A percentile compares a stretch with the other conserved stretches of the same genome.
phyloP scores from a whole-genome alignment of 30 jellyfish, hydroid and myxozoan species.

The Hydractinia symbiolongicarpus region DNA sequence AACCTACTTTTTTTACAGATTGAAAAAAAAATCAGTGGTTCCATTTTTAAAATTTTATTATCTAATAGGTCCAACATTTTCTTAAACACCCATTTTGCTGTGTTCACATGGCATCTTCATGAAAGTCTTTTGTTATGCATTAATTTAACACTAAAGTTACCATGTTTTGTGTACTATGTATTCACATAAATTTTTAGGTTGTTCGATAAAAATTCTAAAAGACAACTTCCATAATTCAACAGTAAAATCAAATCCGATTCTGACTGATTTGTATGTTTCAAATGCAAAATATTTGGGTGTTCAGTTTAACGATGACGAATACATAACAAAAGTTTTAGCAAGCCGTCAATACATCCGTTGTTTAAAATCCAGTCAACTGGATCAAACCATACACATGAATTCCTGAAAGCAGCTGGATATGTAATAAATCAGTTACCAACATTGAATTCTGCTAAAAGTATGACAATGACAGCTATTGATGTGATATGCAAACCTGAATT shows the following conservation, averaged over 20 bases:
- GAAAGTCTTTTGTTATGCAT: too few relatives aligned
- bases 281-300: slow-evolving; percentile 55
- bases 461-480: slow-evolving; percentile 87
- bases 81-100: too few relatives aligned
- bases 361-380: slow-evolving; percentile 60
- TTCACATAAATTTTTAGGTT: slow-evolving; percentile 29
- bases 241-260: slow-evolving; percentile 25
- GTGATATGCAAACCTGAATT: slow-evolving; percentile 27
- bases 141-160: too few relatives aligned
- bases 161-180: too few relatives aligned
- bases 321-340: slow-evolving; percentile 61
- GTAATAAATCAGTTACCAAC: slow-evolving; percentile 68
- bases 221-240: slow-evolving; percentile 14
- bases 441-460: slow-evolving; percentile 67
- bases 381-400: slow-evolving; percentile 62
- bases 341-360: slow-evolving; percentile 89
- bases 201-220: slow-evolving; percentile 23
- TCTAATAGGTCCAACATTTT: too few relatives aligned
- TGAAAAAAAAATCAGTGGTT: too few relatives aligned
- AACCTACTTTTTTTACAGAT: too few relatives aligned
- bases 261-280: slow-evolving; percentile 31
- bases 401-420: slow-evolving; percentile 66
- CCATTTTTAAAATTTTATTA: too few relatives aligned
- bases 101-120: too few relatives aligned
- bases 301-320: slow-evolving; percentile 32